Base-by-base conservation (phyloP, 2,888 invertebrate genomes). In the Lissocephala sabroskyi region DNA sequence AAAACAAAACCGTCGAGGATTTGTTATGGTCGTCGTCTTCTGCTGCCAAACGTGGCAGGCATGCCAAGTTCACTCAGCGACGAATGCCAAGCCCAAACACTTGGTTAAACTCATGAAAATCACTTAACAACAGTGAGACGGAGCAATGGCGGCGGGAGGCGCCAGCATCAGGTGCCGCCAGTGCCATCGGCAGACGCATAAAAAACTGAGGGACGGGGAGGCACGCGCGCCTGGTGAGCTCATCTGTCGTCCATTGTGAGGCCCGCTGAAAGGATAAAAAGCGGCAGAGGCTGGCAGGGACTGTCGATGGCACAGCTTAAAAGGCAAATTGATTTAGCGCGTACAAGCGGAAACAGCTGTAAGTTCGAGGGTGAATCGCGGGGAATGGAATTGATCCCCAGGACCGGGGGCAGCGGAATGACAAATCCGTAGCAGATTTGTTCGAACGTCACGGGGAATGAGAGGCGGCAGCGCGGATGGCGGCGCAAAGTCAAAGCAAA, bases 301-400 rank as follows among this genome's bases (percentile, higher is more conserved):
- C 28, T 16, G 32, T 28, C 28, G 36, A 43, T 14, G 36, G 52
- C 45, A 46, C 36, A 51, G 54, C 62, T 76, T 67, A 61, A 74
- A 62, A 58, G 56, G 54, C 59, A 79, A 79, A 76, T 76, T 79
- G 79, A 79, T 77, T 79, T 79, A 76, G 65, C 71, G 75, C 76
- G 76, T 67, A 73, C 73, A 75, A 71, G 61, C 62, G 75, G 58
- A 75, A 75, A 53, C 56, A 59, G 48, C 74, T 56, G 68, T 45
- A 54, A 16, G 49, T 43, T 39, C 9, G 16, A 11, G 3, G 35
- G 6, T 39, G 39, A n/a, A n/a, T n/a, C n/a, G n/a, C n/a, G n/a
- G n/a, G n/a, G n/a, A n/a, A n/a, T n/a, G n/a, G n/a, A n/a, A n/a
- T n/a, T n/a, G n/a, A n/a, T n/a, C n/a, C n/a, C n/a, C n/a, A n/a